Evolutionary conservation across 64 coral and sea anemone genomes (phyloP).

Genomic region (Platygyra sinensis): DNA sequence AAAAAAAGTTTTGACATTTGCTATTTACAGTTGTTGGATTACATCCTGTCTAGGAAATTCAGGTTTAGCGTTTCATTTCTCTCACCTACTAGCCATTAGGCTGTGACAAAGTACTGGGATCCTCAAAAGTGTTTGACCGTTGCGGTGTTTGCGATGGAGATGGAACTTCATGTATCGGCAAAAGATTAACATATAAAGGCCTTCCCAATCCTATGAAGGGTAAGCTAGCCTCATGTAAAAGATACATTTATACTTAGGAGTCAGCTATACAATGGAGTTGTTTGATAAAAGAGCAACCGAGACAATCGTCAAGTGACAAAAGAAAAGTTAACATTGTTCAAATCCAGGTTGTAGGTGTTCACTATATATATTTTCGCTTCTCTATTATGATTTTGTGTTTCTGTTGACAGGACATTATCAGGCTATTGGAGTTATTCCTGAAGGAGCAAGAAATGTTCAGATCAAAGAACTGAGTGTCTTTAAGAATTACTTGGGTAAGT

Average conservation of each 20-base stretch:
- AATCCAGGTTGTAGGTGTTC: background rate
- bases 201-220: constrained; percentile 33
- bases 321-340: background rate
- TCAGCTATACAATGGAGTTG: too few relatives aligned
- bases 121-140: constrained; percentile 32
- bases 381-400: background rate
- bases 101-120: constrained; percentile 61
- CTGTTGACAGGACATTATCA: constrained; percentile 41
- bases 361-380: background rate
- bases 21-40: too few relatives aligned
- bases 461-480: constrained; percentile 44
- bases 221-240: background rate
- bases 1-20: too few relatives aligned
- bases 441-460: constrained; percentile 41
- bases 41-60: background rate
- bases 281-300: background rate
- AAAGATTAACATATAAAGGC: constrained; percentile 42
- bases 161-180: constrained; percentile 41
- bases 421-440: constrained; percentile 33
- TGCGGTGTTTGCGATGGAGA: constrained; percentile 65
- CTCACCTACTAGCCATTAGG: constrained; percentile 9
- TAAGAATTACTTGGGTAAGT: constrained; percentile 56
- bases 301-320: background rate
- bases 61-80: background rate
- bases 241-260: background rate